A percentile compares a stretch with the other conserved stretches of the same genome.
Conservation (phyloP, 2,797 vertebrate species). For the Cichlasoma orientale region DNA sequence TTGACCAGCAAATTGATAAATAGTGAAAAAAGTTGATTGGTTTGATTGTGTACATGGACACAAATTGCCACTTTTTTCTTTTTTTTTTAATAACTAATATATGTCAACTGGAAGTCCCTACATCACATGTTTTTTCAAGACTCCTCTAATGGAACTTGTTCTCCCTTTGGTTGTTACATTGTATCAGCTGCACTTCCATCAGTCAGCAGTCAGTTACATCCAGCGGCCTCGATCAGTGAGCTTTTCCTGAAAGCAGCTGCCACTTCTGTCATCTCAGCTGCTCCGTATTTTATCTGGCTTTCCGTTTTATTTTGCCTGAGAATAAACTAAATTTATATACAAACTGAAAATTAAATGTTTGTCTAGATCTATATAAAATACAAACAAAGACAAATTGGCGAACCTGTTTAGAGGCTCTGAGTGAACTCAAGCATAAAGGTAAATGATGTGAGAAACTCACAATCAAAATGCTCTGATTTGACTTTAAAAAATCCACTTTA, state of each 20-base stretch:
- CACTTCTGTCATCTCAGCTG: too few species aligned
- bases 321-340: not conserved
- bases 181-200: not conserved
- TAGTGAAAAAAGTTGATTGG: not conserved
- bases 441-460: too few species aligned
- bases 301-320: not conserved
- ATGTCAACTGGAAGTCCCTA: not conserved
- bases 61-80: fast-evolving
- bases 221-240: not conserved
- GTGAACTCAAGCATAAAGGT: not conserved
- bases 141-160: not conserved
- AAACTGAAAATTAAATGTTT: not conserved
- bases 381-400: not conserved
- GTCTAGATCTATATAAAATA: not conserved
- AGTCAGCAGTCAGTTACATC: not conserved
- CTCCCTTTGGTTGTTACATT: not conserved
- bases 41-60: not conserved
- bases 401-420: not conserved
- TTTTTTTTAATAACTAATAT: not conserved
- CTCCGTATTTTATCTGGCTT: not conserved
- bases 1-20: not conserved
- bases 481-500: not conserved
- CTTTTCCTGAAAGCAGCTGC: not conserved
- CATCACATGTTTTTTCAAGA: not conserved
- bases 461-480: not conserved